Evolutionary conservation across 2,888 invertebrate genomes (phyloP).

Genomic region (Branchipolynoe longqiensis): DNA sequence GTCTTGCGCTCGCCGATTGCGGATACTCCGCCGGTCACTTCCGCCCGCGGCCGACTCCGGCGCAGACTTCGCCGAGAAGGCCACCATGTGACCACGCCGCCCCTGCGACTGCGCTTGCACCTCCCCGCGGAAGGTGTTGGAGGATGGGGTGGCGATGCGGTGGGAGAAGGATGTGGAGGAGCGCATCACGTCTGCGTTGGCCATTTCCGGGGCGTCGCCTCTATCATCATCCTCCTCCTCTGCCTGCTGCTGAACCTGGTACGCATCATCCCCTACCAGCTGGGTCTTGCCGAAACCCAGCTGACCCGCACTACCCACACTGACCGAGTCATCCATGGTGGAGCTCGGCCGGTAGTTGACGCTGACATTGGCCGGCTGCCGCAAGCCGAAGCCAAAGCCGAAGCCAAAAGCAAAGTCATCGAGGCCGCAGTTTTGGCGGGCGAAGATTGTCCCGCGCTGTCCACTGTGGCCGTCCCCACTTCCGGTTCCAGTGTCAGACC

Average conservation of each 20-base stretch:
- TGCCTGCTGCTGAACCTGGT: not conserved
- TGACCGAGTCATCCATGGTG: not conserved
- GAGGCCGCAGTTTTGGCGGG: not conserved
- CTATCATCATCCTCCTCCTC: slow-evolving; percentile 20
- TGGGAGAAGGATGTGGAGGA: slow-evolving; percentile 7
- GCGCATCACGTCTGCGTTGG: not conserved
- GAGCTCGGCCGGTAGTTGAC: not conserved
- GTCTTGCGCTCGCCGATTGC: not conserved
- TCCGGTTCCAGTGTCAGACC: not conserved
- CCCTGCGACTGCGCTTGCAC: not conserved
- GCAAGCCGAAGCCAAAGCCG: slow-evolving; percentile 33
- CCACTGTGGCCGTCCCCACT: not conserved
- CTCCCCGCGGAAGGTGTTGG: slow-evolving; percentile 21
- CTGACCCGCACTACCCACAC: too few relatives aligned
- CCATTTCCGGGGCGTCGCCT: not conserved
- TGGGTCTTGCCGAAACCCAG: too few relatives aligned
- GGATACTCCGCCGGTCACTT: not conserved
- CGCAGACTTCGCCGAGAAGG: slow-evolving; percentile 13
- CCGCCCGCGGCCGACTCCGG: not conserved
- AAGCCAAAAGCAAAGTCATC: too few relatives aligned
- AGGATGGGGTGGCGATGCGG: slow-evolving; percentile 26
- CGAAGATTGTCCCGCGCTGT: not conserved
- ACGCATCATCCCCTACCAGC: not conserved
- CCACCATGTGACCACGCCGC: not conserved
- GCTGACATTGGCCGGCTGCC: slow-evolving; percentile 23